Percentiles rank a stretch among this genome's conserved stretches.
Evolutionary conservation across 2,888 invertebrate genomes (phyloP).

Genomic region (Caenorhabditis sp.): DNA sequence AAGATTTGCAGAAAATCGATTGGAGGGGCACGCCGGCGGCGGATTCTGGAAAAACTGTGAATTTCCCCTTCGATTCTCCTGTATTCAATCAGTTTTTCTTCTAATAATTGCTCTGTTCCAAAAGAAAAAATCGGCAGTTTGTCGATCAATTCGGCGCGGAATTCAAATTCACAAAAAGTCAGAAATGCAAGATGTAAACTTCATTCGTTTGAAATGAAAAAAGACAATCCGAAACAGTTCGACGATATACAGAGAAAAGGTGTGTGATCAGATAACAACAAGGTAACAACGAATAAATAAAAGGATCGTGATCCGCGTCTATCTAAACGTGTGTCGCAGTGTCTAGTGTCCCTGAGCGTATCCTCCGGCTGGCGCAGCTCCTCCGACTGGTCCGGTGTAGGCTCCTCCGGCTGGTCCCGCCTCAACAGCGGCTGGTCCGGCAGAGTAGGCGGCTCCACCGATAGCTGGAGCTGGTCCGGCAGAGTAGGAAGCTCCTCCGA

Average conservation of each 20-base stretch:
- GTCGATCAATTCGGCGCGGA: no score
- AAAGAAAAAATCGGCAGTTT: no score
- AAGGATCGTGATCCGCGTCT: slow-evolving; percentile 21
- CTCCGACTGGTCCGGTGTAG: slow-evolving; percentile 30
- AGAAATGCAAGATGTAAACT: no score
- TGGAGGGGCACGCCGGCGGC: no score
- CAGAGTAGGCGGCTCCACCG: slow-evolving; percentile 31
- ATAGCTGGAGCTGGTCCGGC: slow-evolving; percentile 29
- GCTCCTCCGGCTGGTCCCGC: slow-evolving; percentile 19
- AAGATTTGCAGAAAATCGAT: no score
- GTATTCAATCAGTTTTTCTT: no score
- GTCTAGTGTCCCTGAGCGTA: slow-evolving; percentile 44
- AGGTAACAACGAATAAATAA: slow-evolving; percentile 50
- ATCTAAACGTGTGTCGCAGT: slow-evolving; percentile 17
- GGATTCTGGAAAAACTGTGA: no score
- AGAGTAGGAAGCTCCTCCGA: slow-evolving; percentile 3
- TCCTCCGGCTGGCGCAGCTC: slow-evolving; percentile 48
- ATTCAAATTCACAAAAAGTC: no score
- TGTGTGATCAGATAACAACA: not conserved
- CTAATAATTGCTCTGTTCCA: no score
- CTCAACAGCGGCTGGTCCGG: slow-evolving; percentile 29
- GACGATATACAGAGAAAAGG: slow-evolving; percentile 30
- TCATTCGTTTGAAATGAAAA: not conserved
- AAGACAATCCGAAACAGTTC: slow-evolving; percentile 12
- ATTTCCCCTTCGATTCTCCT: no score